Percentiles rank a stretch among this genome's conserved stretches.
These are phyloP conservation scores for Myiagra hebetior DNA, from an alignment of 2,113 vertebrate genomes.

Conservation along the genomic window DNA sequence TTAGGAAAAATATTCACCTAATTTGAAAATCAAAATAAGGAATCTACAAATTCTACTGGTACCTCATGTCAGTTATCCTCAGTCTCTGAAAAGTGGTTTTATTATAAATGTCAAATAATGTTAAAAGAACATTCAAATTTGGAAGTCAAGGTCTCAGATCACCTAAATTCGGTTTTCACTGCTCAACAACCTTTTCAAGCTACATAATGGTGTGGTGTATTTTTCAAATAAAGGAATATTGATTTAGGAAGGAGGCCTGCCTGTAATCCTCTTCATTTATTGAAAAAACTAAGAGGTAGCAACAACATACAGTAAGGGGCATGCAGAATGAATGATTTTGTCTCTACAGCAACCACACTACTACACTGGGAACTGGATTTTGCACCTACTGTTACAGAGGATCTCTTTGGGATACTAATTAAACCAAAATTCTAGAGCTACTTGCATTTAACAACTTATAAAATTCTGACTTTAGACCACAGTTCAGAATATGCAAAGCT, in stretches of 20 bases:
- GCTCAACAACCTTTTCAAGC: neutral
- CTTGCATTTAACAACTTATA: neutral
- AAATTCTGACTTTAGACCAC: neutral
- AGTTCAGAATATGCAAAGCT: neutral
- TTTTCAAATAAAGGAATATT: neutral
- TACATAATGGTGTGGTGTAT: neutral
- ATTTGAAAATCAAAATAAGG: neutral
- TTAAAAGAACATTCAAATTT: neutral
- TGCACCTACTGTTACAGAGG: neutral
- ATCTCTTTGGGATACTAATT: neutral
- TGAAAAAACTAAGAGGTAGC: neutral
- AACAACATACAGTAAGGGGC: neutral
- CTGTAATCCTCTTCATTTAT: neutral
- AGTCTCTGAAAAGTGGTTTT: neutral
- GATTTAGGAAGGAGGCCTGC: neutral
- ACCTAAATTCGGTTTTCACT: neutral
- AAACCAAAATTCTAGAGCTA: neutral
- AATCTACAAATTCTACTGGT: neutral
- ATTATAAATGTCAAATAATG: neutral
- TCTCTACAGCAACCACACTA: neutral
- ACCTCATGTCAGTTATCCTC: neutral
- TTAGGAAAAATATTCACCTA: neutral
- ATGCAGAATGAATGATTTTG: neutral
- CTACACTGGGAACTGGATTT: neutral
- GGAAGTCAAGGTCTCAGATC: neutral